Percentiles rank a stretch among this genome's conserved stretches.
These are phyloP conservation scores for Pseudorasbora parva DNA, from an alignment of 2,113 vertebrate genomes.

Conservation along the genomic window DNA sequence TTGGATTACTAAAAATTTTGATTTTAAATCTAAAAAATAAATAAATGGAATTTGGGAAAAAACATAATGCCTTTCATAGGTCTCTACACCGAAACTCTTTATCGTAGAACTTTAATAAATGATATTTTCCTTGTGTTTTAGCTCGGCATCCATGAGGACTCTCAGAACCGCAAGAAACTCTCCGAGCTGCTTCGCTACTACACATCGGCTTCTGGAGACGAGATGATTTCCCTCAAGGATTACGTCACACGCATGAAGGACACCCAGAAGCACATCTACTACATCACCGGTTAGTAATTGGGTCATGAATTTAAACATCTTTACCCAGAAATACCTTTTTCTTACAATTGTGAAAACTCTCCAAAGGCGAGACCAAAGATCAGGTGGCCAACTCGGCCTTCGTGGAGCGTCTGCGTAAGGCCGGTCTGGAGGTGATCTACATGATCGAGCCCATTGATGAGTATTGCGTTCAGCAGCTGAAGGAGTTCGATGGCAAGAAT, in stretches of 20 bases:
- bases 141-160: conserved; percentile 97
- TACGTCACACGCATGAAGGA: conserved; percentile 97
- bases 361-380: conserved; percentile 82
- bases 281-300: conserved; percentile 98
- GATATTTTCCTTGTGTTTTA: conserved; percentile 53
- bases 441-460: conserved; percentile 85
- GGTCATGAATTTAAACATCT: no score
- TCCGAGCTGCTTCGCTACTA: conserved; percentile 91
- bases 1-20: no score
- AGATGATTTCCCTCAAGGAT: conserved; percentile 96
- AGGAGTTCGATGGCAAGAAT: conserved; percentile 81
- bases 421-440: conserved; percentile 81
- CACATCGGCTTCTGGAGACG: conserved; percentile 92
- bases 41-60: no score
- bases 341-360: no score
- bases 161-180: conserved; percentile 94
- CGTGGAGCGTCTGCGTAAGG: conserved; percentile 80
- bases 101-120: no score
- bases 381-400: conserved; percentile 83
- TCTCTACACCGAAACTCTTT: no score
- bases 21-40: no score
- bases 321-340: no score
- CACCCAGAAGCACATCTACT: conserved; percentile 96
- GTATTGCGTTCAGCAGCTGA: conserved; percentile 83
- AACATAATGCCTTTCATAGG: no score